These are phyloP conservation scores for Lampris incognitus DNA, from an alignment of 2,113 vertebrate species.

Conservation along the genomic window DNA sequence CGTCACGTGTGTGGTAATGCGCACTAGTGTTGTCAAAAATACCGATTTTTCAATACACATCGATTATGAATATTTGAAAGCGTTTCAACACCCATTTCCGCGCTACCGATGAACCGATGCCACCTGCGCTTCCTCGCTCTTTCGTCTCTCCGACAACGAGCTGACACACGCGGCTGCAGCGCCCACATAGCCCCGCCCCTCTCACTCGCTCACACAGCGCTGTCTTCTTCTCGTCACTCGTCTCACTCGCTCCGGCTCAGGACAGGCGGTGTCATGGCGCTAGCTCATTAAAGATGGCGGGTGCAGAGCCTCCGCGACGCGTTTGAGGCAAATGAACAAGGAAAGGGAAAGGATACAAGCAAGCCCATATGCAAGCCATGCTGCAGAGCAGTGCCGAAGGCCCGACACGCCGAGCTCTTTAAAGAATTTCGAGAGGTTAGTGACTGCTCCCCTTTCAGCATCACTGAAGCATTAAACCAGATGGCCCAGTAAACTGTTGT, in stretches of 20 bases:
- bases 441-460: not conserved
- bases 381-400: slow-evolving; percentile 1
- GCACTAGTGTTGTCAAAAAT: not conserved
- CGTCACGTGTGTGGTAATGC: not conserved
- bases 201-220: no score
- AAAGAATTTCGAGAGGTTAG: not conserved
- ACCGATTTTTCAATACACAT: not conserved
- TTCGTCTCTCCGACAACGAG: no score
- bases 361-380: slow-evolving; percentile 6
- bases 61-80: not conserved
- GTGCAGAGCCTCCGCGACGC: no score
- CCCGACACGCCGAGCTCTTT: not conserved
- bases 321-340: slow-evolving; percentile 1
- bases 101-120: not conserved
- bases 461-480: slow-evolving; percentile 3
- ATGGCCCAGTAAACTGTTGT: not conserved
- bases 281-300: no score
- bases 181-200: no score
- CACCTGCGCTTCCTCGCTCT: no score
- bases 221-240: no score
- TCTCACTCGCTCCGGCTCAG: no score
- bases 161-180: no score
- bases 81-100: not conserved
- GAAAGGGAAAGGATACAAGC: not conserved
- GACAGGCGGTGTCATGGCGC: no score